Base-by-base conservation (phyloP, 2,797 vertebrate species). In the Cheirogaleus major region DNA sequence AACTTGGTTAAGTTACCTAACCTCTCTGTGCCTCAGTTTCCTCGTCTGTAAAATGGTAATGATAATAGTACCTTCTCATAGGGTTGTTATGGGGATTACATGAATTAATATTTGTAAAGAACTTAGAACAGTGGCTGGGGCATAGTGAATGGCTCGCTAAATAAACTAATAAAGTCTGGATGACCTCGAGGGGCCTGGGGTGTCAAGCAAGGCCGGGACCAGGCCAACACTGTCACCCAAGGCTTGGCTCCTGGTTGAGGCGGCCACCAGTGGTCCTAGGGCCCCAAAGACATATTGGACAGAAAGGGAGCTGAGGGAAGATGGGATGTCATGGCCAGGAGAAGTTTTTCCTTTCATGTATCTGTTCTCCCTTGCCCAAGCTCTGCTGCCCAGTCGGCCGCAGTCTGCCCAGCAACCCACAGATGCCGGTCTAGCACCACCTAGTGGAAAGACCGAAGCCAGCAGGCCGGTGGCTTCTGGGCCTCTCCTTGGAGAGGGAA, bases 381-480 rank as follows among this genome's bases (percentile, higher is more conserved):
- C 48, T 45, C 78, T 25, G 35, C 65, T 69, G 82, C 35, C 76
- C 27, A 41, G 59, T 12, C 22, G 0, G 23, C 52, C 61, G 14
- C 63, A 80, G 76, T 11, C 75, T n/a, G 57, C 50, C 92, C 85
- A 75, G 35, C 91, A 85, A 95, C 38, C 81, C 85, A 93, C 83
- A 86, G 81, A 87, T 80, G 96, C 96, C 95, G 50, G 97, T 96
- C 96, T 94, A 97, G 91, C 41, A 59, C 96, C 98, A 97, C 95
- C 97, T 97, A 92, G 97, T 95, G 98, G 97, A 81, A 79, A 93
- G 76, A 80, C 27, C 41, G 59, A 83, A 45, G 48, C 35, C 5
- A 8, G 43, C 79, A 15, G 8, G 18, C 4, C 41, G 48, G 20
- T 63, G 67, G 35, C 30, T 75, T 67, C 30, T 18, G 48, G 32